Evolutionary conservation across 1,140 invertebrate genomes (phyloP).

Genomic region (Leptinotarsa lineolata): DNA sequence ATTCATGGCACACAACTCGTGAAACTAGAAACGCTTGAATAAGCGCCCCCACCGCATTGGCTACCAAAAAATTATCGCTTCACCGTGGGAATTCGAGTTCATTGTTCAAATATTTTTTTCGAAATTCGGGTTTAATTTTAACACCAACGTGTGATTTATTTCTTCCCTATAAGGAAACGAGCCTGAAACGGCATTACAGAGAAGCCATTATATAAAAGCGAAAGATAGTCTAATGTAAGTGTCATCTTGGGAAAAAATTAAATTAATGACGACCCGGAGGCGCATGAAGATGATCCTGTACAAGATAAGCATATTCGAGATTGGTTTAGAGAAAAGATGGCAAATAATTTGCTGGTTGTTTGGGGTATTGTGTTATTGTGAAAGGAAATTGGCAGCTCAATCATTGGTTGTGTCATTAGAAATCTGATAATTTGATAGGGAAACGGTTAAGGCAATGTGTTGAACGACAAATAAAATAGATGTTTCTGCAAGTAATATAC

Average conservation of each 20-base stretch:
- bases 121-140: slow-evolving; percentile 2
- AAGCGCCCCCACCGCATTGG: slow-evolving; percentile 12
- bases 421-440: no score
- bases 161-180: slow-evolving; percentile 18
- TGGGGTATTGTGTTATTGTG: neutral
- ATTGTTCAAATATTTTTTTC: slow-evolving; percentile 13
- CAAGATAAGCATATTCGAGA: slow-evolving; percentile 22
- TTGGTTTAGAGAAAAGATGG: neutral
- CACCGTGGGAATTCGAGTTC: neutral
- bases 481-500: no score
- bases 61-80: slow-evolving; percentile 12
- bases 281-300: slow-evolving; percentile 7
- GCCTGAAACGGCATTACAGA: slow-evolving; percentile 17
- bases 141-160: slow-evolving; percentile 22
- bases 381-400: neutral
- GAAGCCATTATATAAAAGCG: slow-evolving; percentile 18
- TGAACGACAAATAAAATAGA: no score
- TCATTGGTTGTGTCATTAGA: neutral
- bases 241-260: slow-evolving; percentile 15
- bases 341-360: neutral
- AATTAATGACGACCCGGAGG: slow-evolving; percentile 15
- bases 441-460: no score
- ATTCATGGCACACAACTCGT: neutral
- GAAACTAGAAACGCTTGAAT: neutral
- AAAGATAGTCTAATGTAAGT: slow-evolving; percentile 19